Evolutionary conservation across 1,140 invertebrate genomes (phyloP).

Genomic region (Aphis gossypii): DNA sequence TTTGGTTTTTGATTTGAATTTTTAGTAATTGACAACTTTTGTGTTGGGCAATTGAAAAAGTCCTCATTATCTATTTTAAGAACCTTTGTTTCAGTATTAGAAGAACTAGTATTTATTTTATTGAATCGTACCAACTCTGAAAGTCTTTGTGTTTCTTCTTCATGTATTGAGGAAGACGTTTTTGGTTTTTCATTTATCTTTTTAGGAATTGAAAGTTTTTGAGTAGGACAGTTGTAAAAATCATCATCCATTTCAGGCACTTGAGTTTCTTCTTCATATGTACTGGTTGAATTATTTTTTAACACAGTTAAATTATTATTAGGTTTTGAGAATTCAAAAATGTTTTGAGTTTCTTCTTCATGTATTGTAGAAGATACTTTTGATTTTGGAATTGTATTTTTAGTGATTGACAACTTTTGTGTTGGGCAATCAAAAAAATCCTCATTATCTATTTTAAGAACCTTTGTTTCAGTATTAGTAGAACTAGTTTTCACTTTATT

Average conservation of each 20-base stretch:
- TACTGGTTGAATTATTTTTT: no score
- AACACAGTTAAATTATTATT: neutral
- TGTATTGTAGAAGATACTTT: neutral
- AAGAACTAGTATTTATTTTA: no score
- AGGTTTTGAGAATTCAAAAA: neutral
- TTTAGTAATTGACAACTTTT: neutral
- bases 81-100: neutral
- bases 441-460: neutral
- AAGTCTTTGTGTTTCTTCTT: no score
- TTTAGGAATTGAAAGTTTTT: neutral
- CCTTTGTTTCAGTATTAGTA: neutral
- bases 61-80: no score
- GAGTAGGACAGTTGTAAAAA: constrained; percentile 20
- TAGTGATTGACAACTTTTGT: neutral
- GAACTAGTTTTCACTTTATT: no score
- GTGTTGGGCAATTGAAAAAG: neutral
- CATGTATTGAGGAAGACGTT: no score
- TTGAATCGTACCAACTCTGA: no score
- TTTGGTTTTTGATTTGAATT: no score
- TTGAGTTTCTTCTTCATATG: no score
- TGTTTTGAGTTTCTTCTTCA: neutral
- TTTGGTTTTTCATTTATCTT: no score
- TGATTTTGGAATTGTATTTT: neutral
- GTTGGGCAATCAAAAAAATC: constrained; percentile 40
- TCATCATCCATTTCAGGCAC: neutral